Conservation (phyloP, 2,888 invertebrate species). For the Epinotia brunnichana region DNA sequence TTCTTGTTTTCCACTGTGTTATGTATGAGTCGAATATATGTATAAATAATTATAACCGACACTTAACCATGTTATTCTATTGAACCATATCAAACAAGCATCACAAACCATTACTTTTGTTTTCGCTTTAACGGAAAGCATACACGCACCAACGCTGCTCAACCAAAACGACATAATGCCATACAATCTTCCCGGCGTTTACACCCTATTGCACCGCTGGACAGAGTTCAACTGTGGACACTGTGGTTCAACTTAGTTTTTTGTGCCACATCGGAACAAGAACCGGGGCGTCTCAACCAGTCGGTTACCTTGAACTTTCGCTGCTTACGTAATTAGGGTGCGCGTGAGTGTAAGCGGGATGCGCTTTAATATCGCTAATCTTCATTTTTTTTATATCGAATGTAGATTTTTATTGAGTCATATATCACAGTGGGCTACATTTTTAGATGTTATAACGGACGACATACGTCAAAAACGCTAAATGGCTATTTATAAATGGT, state of each 20-base stretch:
- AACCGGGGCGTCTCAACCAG: conserved; percentile 53
- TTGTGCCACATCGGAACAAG: conserved; percentile 36
- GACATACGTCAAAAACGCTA: no score
- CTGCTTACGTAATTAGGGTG: conserved; percentile 49
- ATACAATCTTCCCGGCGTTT: neutral
- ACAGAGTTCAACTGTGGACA: neutral
- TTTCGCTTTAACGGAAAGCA: neutral
- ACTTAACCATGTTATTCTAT: neutral
- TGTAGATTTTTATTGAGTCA: no score
- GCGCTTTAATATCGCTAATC: neutral
- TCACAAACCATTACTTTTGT: conserved; percentile 12
- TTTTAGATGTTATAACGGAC: no score
- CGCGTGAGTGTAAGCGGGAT: conserved; percentile 6
- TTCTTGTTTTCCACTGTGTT: no score
- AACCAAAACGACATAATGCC: neutral
- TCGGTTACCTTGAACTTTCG: conserved; percentile 64
- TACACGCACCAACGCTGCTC: neutral
- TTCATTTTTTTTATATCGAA: neutral
- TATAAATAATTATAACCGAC: neutral
- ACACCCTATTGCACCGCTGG: neutral
- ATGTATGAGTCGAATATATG: no score
- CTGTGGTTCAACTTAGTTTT: conserved; percentile 35
- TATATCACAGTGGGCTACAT: no score
- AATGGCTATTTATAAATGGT: no score
- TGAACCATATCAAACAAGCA: neutral